These are phyloP conservation scores for Muschampia plurimacula DNA, from an alignment of 2,888 invertebrate genomes.

Conservation along the genomic window DNA sequence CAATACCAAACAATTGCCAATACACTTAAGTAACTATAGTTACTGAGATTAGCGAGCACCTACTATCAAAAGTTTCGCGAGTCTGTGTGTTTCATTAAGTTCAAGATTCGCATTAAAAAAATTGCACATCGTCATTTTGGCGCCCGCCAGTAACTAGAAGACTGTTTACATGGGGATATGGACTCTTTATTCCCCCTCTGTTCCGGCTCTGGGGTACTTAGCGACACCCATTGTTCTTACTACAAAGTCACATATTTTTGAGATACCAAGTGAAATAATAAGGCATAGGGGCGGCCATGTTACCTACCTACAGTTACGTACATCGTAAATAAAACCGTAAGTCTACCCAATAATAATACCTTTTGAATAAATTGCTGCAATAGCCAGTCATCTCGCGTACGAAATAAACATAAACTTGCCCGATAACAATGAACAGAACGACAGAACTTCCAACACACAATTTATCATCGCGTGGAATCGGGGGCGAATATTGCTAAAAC, in stretches of 20 bases:
- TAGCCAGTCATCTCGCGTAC: slow-evolving; percentile 12
- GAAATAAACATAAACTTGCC: slow-evolving; percentile 14
- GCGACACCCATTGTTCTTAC: slow-evolving; percentile 12
- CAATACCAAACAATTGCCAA: not conserved
- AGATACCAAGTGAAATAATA: not conserved
- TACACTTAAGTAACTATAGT: too few species aligned
- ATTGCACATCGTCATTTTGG: slow-evolving; percentile 20
- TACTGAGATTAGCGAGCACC: too few species aligned
- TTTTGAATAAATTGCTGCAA: not conserved
- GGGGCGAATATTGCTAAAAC: slow-evolving; percentile 34
- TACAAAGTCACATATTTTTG: slow-evolving; percentile 11
- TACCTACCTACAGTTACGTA: not conserved
- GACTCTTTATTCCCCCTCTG: slow-evolving; percentile 26
- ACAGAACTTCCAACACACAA: slow-evolving; percentile 26
- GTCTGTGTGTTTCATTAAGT: slow-evolving; percentile 1
- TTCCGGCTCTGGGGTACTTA: slow-evolving; percentile 35
- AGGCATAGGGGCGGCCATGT: not conserved
- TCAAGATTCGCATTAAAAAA: slow-evolving; percentile 16
- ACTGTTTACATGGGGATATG: slow-evolving; percentile 29
- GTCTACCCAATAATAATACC: not conserved
- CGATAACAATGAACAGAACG: slow-evolving; percentile 20
- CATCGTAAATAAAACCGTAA: too few species aligned
- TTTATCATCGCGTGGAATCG: slow-evolving; percentile 27
- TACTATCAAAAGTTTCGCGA: not conserved
- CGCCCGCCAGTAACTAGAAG: not conserved